Conservation (phyloP, 2,797 vertebrate genomes). For the Harpagifer antarcticus region DNA sequence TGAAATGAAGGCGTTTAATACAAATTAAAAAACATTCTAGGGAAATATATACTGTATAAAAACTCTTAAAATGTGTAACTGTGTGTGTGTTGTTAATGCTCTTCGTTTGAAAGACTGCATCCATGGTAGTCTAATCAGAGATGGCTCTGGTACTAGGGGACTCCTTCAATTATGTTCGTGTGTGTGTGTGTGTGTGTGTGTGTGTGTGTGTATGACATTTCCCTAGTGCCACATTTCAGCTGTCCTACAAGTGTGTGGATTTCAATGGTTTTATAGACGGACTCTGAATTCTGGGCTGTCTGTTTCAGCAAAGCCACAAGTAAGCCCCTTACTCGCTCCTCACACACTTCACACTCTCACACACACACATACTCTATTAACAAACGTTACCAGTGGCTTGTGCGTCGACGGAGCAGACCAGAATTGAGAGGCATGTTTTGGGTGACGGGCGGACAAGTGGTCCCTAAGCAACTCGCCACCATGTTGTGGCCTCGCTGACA, state of each 20-base stretch:
- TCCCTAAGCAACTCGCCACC: conserved; percentile 73
- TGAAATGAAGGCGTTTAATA: conserved; percentile 85
- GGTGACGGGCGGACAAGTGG: conserved; percentile 63
- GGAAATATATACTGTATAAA: conserved; percentile 88
- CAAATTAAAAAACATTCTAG: conserved; percentile 87
- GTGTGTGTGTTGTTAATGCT: conserved; percentile 74
- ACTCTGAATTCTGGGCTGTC: conserved; percentile 74
- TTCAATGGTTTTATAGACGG: conserved; percentile 65
- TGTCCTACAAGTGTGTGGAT: conserved; percentile 66
- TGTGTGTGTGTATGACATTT: conserved; percentile 24
- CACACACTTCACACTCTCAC: conserved; percentile 14
- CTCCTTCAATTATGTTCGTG: conserved; percentile 69
- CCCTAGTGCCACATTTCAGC: conserved; percentile 73
- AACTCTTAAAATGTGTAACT: conserved; percentile 85
- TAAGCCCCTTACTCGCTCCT: conserved; percentile 37
- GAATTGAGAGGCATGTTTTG: conserved; percentile 66
- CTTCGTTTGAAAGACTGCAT: conserved; percentile 72
- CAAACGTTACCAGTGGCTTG: conserved; percentile 47
- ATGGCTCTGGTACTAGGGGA: conserved; percentile 73
- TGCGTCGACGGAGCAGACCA: conserved; percentile 60
- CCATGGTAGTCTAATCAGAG: conserved; percentile 73
- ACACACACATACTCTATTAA: conserved; percentile 56
- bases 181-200: not conserved
- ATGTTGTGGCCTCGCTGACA: conserved; percentile 44
- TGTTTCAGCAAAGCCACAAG: conserved; percentile 66